phyloP scores from a whole-genome alignment of 2,797 vertebrate genomes.

The Enteromius afrohamiltoni region DNA sequence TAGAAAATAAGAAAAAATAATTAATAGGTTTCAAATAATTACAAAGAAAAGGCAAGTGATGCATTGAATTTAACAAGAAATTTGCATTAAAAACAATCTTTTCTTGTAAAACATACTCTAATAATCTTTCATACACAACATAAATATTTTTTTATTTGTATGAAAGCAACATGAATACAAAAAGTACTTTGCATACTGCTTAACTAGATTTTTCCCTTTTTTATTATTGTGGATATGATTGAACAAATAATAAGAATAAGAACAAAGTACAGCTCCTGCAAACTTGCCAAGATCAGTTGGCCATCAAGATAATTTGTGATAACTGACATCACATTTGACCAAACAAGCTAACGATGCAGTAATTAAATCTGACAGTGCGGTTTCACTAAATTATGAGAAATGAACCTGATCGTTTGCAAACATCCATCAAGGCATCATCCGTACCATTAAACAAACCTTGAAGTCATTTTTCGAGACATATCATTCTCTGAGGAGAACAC shows the following conservation, averaged over 20 bases:
- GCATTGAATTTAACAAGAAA: neutral
- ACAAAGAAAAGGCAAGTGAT: neutral
- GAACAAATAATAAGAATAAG: neutral
- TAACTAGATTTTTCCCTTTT: neutral
- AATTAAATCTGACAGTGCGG: neutral
- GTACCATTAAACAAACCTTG: conserved; percentile 16
- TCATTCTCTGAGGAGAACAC: conserved; percentile 5
- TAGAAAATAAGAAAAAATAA: too few species aligned
- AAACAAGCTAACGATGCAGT: conserved; percentile 4
- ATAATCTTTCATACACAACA: neutral
- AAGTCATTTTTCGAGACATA: conserved; percentile 6
- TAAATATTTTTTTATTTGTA: neutral
- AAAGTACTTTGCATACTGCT: neutral
- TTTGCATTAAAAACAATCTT: neutral
- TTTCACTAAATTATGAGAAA: conserved; percentile 24
- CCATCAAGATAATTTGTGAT: neutral
- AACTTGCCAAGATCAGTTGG: neutral
- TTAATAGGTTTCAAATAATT: too few species aligned
- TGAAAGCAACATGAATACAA: neutral
- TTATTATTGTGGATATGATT: neutral
- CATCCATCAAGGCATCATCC: conserved; percentile 16
- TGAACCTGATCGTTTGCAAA: conserved; percentile 14
- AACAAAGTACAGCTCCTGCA: neutral
- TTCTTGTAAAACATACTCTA: neutral
- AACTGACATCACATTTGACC: conserved; percentile 11